Evolutionary conservation across 1,140 invertebrate species (phyloP), one percentile per base, ranked within the genome.

Genomic region (Chironomus tepperi): DNA sequence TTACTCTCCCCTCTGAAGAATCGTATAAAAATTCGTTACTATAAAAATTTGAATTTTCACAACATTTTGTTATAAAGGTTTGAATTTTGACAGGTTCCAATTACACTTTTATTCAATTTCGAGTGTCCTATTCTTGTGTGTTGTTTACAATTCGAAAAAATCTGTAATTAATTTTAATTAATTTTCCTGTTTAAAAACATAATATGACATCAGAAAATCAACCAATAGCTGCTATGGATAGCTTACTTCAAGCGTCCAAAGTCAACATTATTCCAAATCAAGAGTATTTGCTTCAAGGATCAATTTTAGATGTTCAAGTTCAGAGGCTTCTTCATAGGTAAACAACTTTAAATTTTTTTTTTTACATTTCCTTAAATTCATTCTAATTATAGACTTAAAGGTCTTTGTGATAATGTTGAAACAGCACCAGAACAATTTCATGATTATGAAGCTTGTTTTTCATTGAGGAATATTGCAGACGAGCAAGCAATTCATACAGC

Each of bases 381-480:
- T 1, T 74, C 24, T n/a, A n/a, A 7, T 24, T 73, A 43, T 73
- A 82, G 81, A 74, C 85, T 98, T 12, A 86, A 95, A 77, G 96
- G 96, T 2, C 85, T 98, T 0, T 98, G 96, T 83, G 96, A 98
- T 78, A 97, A 97, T 86, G 92, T 95, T 7, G 95, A 98, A 80
- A 89, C 90, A 75, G 92, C 91, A 7, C 91, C 93, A 8, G 95
- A 98, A 84, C 89, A 89, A 0, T 98, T 98, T 81, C 88, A 95
- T 80, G 95, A 98, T 84, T 91, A 96, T 78, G 93, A 94, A 85
- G 89, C 93, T 78, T 93, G 91, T 81, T 93, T 93, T 78, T 92
- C 88, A 75, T 87, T 94, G 57, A 84, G 91, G 75, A 88, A 88
- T 74, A 85, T 85, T 18, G 18, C 18, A 0, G 18, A 6, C 18